These are phyloP conservation scores for Luscinia megarhynchos DNA, from an alignment of 2,797 vertebrate species.

Conservation along the genomic window DNA sequence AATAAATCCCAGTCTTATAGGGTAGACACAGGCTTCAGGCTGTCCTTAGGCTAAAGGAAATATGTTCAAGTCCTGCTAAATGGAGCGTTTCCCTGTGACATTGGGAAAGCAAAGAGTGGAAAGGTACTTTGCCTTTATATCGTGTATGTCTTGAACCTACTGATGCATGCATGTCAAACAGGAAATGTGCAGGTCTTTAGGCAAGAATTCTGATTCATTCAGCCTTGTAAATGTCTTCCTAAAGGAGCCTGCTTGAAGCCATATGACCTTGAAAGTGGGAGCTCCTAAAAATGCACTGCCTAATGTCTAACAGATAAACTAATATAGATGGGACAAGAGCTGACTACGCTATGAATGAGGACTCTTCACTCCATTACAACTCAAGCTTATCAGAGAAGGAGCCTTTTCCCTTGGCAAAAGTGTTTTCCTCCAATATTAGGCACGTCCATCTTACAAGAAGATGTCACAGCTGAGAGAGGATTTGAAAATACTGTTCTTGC, in stretches of 20 bases:
- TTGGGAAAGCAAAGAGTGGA: neutral
- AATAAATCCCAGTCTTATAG: conserved; percentile 2
- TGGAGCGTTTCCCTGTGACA: neutral
- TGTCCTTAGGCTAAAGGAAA: neutral
- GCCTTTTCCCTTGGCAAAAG: neutral
- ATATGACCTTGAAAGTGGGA: neutral
- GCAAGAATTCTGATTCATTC: neutral
- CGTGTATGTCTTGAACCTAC: neutral
- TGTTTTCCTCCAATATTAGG: neutral
- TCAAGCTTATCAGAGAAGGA: neutral
- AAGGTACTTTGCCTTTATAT: neutral
- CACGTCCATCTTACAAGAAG: neutral
- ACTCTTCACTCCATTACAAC: neutral
- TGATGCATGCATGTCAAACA: neutral
- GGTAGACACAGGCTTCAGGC: neutral
- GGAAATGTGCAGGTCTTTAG: neutral
- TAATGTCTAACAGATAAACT: neutral
- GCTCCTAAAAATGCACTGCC: neutral
- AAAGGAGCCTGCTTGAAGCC: neutral
- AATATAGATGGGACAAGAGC: neutral
- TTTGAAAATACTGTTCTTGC: neutral
- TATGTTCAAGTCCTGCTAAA: neutral
- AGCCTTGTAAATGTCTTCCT: neutral
- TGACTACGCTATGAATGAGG: neutral
- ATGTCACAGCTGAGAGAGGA: neutral